Evolutionary conservation across 92 coral and sea anemone genomes (phyloP).

Genomic region (Chrysogorgia sp.): DNA sequence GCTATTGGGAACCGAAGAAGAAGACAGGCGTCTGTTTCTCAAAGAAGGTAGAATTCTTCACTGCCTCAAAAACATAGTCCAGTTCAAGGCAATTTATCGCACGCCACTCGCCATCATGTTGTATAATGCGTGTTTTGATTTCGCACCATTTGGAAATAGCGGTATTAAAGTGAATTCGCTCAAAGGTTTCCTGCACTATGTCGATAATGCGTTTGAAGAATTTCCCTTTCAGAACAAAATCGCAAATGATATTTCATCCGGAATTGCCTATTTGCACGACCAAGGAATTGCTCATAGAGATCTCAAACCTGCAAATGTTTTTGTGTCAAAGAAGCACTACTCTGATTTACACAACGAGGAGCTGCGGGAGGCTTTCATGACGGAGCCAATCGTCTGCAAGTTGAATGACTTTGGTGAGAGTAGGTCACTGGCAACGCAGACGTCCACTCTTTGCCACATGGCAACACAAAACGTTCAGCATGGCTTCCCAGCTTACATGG

Average conservation of each 20-base stretch:
- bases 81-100: conserved; percentile 37
- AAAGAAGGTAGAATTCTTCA: conserved; percentile 47
- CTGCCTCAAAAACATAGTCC: conserved; percentile 40
- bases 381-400: conserved; percentile 58
- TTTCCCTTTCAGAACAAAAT: conserved; percentile 11
- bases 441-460: conserved; percentile 54
- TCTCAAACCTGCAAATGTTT: conserved; percentile 42
- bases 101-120: conserved; percentile 27
- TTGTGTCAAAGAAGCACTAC: conserved; percentile 40
- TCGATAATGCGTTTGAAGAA: not conserved
- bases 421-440: conserved; percentile 53
- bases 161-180: not conserved
- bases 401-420: conserved; percentile 66
- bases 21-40: conserved; percentile 30
- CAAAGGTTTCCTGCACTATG: conserved; percentile 8
- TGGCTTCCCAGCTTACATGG: not conserved
- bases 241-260: conserved; percentile 24
- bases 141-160: conserved; percentile 25
- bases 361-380: not conserved
- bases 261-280: conserved; percentile 39
- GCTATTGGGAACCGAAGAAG: conserved; percentile 39
- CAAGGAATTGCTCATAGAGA: conserved; percentile 26
- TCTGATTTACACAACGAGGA: conserved; percentile 7
- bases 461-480: conserved; percentile 52
- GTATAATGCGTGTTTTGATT: conserved; percentile 33